Conservation (phyloP, 1,140 invertebrate species). For the Bombus difficillimus region DNA sequence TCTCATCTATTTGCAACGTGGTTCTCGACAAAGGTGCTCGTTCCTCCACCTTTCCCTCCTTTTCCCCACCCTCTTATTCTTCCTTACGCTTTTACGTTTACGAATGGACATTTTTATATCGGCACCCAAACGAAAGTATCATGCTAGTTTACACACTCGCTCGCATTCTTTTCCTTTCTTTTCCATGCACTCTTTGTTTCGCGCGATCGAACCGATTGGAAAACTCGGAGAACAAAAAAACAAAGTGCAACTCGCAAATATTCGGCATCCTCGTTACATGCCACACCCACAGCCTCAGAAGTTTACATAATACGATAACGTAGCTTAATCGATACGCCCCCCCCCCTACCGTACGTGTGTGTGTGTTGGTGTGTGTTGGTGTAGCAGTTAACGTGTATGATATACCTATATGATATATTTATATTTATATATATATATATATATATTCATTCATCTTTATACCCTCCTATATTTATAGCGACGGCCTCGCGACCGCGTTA, state of each 20-base stretch:
- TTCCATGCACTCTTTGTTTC: background rate
- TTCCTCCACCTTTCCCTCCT: too few species aligned
- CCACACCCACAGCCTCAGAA: conserved; percentile 77
- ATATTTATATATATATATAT: conserved; percentile 48
- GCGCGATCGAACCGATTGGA: conserved; percentile 22
- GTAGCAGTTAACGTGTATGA: background rate
- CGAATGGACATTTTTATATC: conserved; percentile 9
- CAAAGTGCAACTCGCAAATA: conserved; percentile 56
- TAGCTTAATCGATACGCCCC: conserved; percentile 41
- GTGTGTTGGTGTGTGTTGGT: background rate
- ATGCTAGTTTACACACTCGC: background rate
- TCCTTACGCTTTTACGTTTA: background rate
- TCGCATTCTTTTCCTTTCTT: background rate
- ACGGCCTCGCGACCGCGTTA: background rate
- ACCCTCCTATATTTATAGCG: conserved; percentile 51
- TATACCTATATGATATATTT: conserved; percentile 43
- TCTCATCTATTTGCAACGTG: background rate
- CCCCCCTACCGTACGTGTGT: background rate
- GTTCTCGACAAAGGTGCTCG: background rate
- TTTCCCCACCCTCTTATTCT: background rate
- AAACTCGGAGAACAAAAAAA: conserved; percentile 3
- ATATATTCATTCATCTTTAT: conserved; percentile 34
- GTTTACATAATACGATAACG: conserved; percentile 65
- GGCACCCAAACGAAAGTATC: background rate
- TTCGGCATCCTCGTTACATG: conserved; percentile 63